Percentiles rank a stretch among this genome's conserved stretches.
Evolutionary conservation across 2,797 vertebrate genomes (phyloP).

Genomic region (Lates japonicus): DNA sequence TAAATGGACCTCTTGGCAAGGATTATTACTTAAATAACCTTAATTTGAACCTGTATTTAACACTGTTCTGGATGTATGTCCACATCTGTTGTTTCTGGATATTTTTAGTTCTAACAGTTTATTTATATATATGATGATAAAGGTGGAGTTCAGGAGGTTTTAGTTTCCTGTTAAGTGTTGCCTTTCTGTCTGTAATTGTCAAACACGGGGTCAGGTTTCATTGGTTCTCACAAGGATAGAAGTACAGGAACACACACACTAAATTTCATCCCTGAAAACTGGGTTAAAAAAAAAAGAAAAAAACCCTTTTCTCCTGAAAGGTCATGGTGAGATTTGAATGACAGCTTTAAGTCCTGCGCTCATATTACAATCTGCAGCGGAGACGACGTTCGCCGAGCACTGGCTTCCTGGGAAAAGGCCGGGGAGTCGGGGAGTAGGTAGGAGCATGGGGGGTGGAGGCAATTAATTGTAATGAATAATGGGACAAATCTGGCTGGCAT

Average conservation of each 20-base stretch:
- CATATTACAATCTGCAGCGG: slow-evolving; percentile 88
- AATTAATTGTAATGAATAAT: slow-evolving; percentile 97
- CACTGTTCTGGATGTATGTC: neutral
- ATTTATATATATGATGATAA: neutral
- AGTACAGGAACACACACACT: neutral
- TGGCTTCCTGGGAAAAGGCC: slow-evolving; percentile 86
- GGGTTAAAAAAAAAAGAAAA: slow-evolving; percentile 43
- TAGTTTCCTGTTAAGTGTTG: slow-evolving; percentile 19
- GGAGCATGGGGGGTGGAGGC: slow-evolving; percentile 81
- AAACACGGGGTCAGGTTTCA: slow-evolving; percentile 33
- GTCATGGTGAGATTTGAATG: slow-evolving; percentile 95
- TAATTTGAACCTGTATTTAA: too few species aligned
- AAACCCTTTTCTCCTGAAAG: slow-evolving; percentile 89
- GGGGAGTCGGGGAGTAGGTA: neutral
- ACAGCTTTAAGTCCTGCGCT: slow-evolving; percentile 94
- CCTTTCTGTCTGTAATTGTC: slow-evolving; percentile 18
- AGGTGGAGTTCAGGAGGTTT: slow-evolving; percentile 10
- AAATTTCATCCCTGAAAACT: slow-evolving; percentile 43
- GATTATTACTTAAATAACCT: neutral
- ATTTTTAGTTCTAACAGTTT: slow-evolving; percentile 7
- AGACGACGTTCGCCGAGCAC: slow-evolving; percentile 86
- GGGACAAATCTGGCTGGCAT: slow-evolving; percentile 95
- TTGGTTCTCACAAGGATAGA: slow-evolving; percentile 43
- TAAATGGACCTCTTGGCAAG: neutral
- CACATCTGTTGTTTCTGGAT: neutral